Percentiles rank a stretch among this genome's conserved stretches.
These are phyloP conservation scores for Hymenopus coronatus DNA, from an alignment of 2,888 invertebrate species.

Conservation along the genomic window DNA sequence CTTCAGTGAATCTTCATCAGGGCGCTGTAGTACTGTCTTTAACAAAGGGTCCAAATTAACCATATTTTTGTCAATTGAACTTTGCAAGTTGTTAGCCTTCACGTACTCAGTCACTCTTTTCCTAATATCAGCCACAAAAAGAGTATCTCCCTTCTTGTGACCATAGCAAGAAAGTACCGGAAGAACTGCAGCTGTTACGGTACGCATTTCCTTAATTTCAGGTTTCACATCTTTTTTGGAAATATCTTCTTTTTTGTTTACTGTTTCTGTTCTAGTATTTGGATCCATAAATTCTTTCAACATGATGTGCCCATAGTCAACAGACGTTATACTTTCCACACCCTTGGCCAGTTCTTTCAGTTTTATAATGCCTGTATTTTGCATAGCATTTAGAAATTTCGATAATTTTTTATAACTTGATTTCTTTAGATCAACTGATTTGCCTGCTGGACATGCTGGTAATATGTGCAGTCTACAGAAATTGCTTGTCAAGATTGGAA, in stretches of 20 bases:
- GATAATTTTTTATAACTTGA: constrained; percentile 85
- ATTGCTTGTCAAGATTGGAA: constrained; percentile 79
- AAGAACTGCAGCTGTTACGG: constrained; percentile 63
- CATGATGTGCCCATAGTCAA: constrained; percentile 59
- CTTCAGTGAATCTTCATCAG: constrained; percentile 51
- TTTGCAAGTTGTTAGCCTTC: constrained; percentile 58
- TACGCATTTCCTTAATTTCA: constrained; percentile 63
- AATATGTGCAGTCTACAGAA: constrained; percentile 72
- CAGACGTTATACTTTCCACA: constrained; percentile 70
- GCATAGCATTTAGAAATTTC: constrained; percentile 78
- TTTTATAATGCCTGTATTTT: constrained; percentile 47
- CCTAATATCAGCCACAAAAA: constrained; percentile 63
- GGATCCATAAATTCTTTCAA: constrained; percentile 47
- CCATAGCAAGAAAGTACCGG: constrained; percentile 61
- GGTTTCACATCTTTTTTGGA: constrained; percentile 41
- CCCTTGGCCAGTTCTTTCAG: constrained; percentile 63
- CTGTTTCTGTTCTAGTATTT: neutral
- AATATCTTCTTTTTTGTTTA: constrained; percentile 15
- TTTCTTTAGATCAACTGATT: constrained; percentile 79
- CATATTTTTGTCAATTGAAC: constrained; percentile 47
- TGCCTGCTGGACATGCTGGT: constrained; percentile 66
- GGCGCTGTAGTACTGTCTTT: constrained; percentile 46
- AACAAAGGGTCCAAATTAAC: constrained; percentile 57
- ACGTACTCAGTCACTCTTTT: constrained; percentile 70
- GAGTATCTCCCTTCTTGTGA: constrained; percentile 59